A percentile compares a stretch with the other conserved stretches of the same genome.
phyloP scores from a whole-genome alignment of 2,113 vertebrate genomes.

The Microcebus ravelobensis region DNA sequence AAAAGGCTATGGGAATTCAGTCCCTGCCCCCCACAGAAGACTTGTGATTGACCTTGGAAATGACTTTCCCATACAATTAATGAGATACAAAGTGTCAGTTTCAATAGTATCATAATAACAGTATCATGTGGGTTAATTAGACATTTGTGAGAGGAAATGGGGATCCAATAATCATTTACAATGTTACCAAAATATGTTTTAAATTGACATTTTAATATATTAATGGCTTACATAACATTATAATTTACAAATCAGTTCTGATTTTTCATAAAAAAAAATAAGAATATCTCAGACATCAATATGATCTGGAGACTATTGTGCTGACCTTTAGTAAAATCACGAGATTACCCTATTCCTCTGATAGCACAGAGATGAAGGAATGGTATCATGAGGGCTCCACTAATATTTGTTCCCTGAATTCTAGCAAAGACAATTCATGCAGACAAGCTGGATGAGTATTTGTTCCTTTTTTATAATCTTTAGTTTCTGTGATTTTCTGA shows the following conservation, averaged over 20 bases:
- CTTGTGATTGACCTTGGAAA: not conserved
- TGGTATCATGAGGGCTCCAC: not conserved
- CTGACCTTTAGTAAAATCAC: not conserved
- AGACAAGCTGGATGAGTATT: not conserved
- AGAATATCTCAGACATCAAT: not conserved
- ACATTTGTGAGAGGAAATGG: not conserved
- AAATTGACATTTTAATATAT: not conserved
- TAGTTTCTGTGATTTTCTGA: not conserved
- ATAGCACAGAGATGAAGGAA: not conserved
- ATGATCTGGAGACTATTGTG: not conserved
- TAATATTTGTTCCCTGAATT: not conserved
- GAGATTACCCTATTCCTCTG: not conserved
- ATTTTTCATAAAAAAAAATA: not conserved
- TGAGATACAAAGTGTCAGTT: not conserved
- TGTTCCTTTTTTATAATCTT: not conserved
- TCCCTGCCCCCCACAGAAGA: not conserved
- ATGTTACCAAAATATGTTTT: not conserved
- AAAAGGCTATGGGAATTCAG: not conserved
- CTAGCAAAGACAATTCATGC: not conserved
- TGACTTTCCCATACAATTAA: not conserved
- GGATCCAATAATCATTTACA: not conserved
- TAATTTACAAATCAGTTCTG: not conserved
- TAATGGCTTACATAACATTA: not conserved
- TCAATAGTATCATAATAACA: not conserved
- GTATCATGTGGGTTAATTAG: not conserved